These are phyloP conservation scores for Rattus rattus DNA, from an alignment of 2,113 vertebrate genomes.

Conservation along the genomic window DNA sequence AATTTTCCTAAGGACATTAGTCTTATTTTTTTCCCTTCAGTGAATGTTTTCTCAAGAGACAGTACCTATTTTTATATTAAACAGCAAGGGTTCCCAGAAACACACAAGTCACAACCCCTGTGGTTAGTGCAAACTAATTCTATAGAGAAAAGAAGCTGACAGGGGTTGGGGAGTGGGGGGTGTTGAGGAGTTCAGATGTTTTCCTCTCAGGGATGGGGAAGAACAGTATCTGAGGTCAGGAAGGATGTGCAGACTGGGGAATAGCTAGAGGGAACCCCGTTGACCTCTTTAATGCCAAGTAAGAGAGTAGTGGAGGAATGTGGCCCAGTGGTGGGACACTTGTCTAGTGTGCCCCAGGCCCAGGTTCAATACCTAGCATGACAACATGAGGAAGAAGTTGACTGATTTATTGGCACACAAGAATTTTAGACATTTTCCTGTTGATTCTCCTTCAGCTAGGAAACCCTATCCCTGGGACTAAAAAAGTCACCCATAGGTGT, in stretches of 20 bases:
- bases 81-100: slow-evolving; percentile 15
- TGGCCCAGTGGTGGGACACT: no score
- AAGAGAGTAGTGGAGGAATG: not conserved
- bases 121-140: not conserved
- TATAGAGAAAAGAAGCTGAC: slow-evolving; percentile 15
- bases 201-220: not conserved
- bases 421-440: not conserved
- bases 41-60: slow-evolving; percentile 44
- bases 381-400: not conserved
- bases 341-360: not conserved
- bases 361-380: not conserved
- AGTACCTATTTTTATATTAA: slow-evolving; percentile 43
- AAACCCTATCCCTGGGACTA: not conserved
- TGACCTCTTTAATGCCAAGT: not conserved
- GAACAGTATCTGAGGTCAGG: not conserved
- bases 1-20: slow-evolving; percentile 50
- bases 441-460: not conserved
- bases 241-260: not conserved
- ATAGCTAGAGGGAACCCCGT: not conserved
- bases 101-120: slow-evolving; percentile 9
- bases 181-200: not conserved
- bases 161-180: not conserved
- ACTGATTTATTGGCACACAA: not conserved
- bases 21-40: not conserved
- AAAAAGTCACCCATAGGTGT: slow-evolving; percentile 16